Evolutionary conservation across 2,113 vertebrate genomes (phyloP).

Genomic region (Seriola dumerili): DNA sequence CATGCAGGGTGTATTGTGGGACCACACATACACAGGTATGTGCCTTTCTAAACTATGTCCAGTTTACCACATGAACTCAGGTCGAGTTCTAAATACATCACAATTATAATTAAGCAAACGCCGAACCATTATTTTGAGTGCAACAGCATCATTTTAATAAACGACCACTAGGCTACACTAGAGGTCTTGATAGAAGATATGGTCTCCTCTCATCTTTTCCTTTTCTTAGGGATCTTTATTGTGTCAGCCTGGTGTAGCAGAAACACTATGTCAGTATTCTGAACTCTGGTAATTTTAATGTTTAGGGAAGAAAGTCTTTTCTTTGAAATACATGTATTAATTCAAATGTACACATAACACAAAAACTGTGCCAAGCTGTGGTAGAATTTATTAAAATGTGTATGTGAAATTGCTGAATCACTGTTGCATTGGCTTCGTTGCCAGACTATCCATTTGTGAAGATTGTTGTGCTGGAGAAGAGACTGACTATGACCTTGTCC

Average conservation of each 20-base stretch:
- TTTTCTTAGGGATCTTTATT: neutral
- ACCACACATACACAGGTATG: too few relatives aligned
- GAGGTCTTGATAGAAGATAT: neutral
- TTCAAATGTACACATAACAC: neutral
- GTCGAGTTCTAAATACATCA: too few relatives aligned
- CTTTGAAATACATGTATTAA: neutral
- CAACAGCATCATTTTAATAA: neutral
- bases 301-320: neutral
- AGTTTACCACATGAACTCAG: too few relatives aligned
- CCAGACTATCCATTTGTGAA: too few relatives aligned
- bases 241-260: neutral
- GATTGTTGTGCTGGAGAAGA: too few relatives aligned
- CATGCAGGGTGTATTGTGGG: neutral
- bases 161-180: slow-evolving; percentile 38
- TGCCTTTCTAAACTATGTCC: too few relatives aligned
- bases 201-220: accelerated
- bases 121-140: neutral
- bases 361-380: neutral
- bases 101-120: too few relatives aligned
- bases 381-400: too few relatives aligned
- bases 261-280: neutral
- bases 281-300: neutral
- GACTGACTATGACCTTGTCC: too few relatives aligned
- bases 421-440: too few relatives aligned
- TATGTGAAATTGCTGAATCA: too few relatives aligned